Base-by-base conservation (phyloP, 2,113 vertebrate genomes). In the Saccopteryx leptura region DNA sequence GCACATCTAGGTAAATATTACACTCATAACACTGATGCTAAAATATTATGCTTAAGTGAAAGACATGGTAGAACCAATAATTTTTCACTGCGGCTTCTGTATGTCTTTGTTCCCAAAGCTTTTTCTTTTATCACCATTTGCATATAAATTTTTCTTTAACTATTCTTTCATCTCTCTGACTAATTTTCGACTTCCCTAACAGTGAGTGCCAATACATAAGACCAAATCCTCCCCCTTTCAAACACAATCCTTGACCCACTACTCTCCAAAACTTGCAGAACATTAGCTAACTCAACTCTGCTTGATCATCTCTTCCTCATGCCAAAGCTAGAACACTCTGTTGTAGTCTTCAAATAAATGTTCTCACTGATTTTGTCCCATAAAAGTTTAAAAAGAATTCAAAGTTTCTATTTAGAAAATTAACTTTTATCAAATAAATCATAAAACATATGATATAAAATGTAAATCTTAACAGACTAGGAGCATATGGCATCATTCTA, bases 51-150 rank as follows among this genome's bases (percentile, higher is more conserved):
- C 21, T 52, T 52, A n/a, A 58, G 33, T 31, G 15, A 81, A 61
- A 86, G 5, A 61, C 1, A 52, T 39, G 11, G 14, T 12, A 80
- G 21, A 75, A 33, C 10, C 24, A 75, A 66, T 9, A 54, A 3
- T 24, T 91, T 76, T 71, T 61, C 4, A 9, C 12, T n/a, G 17
- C 23, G 46, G 14, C 0, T 4, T 31, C 4, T 71, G 7, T 4
- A 12, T 33, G 5, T 8, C 4, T 8, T 48, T 71, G 26, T 48
- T 0, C 5, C 3, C 4, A n/a, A 14, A 56, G 3, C 9, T 48
- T 6, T 76, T 76, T n/a, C 33, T 82, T 18, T 50, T 4, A 31
- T 12, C 14, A 5, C 2, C 60, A 69, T 12, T 68, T 60, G 9
- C 5, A 39, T 0, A 61, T 63, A 86, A 28, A 26, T 69, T 61